A percentile compares a stretch with the other conserved stretches of the same genome.
phyloP scores from a whole-genome alignment of 2,797 vertebrate species.

The Anabas testudineus region DNA sequence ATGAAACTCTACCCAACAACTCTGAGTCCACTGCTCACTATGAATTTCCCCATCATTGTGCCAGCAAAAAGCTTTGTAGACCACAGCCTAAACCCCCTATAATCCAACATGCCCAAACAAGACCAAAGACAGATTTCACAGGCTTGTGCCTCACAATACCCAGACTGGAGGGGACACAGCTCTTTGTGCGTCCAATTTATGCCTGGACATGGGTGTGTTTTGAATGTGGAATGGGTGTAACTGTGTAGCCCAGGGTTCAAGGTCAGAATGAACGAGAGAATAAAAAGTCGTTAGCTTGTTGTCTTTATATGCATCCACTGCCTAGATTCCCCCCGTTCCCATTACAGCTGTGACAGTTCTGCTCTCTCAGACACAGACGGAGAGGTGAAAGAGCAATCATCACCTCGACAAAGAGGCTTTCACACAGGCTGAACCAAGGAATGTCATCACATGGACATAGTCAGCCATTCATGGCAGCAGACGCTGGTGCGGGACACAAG shows the following conservation, averaged over 20 bases:
- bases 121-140: constrained; percentile 78
- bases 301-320: not conserved
- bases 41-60: constrained; percentile 54
- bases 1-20: constrained; percentile 35
- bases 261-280: constrained; percentile 57
- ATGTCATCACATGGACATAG: constrained; percentile 50
- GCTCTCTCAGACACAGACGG: constrained; percentile 69
- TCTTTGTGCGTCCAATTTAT: constrained; percentile 63
- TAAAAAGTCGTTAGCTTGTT: constrained; percentile 60
- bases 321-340: constrained; percentile 70
- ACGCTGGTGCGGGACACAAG: constrained; percentile 12
- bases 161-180: constrained; percentile 55
- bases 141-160: constrained; percentile 74
- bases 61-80: constrained; percentile 59
- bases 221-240: constrained; percentile 52
- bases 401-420: constrained; percentile 82
- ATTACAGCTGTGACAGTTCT: constrained; percentile 80
- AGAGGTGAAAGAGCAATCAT: constrained; percentile 68
- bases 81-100: constrained; percentile 60
- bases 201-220: constrained; percentile 42
- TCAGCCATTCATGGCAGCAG: constrained; percentile 2
- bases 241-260: constrained; percentile 47
- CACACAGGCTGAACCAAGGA: constrained; percentile 61
- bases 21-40: constrained; percentile 25
- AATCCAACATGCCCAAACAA: constrained; percentile 79